Conservation (phyloP, 2,113 vertebrate genomes). For the Egretta garzetta region DNA sequence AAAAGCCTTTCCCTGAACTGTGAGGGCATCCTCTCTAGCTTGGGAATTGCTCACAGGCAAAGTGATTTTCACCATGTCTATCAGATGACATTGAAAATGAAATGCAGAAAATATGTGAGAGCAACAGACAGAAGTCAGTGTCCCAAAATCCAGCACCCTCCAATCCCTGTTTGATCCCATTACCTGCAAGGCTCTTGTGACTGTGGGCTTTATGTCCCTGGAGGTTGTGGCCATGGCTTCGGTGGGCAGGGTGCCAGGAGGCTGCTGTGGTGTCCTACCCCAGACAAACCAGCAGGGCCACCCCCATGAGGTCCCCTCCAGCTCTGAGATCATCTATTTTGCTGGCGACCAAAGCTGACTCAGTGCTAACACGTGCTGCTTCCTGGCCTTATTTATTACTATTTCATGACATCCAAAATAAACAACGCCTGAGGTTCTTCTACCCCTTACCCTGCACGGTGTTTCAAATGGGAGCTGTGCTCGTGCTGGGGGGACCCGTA, state of each 20-base stretch:
- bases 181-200: background rate
- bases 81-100: background rate
- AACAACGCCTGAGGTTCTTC: background rate
- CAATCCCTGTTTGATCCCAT: accelerated
- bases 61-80: accelerated
- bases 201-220: background rate
- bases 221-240: background rate
- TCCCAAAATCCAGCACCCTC: background rate
- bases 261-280: background rate
- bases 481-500: background rate
- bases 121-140: background rate
- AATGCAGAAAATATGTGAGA: background rate
- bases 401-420: background rate
- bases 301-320: background rate
- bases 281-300: accelerated
- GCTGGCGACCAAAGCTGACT: background rate
- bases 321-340: background rate
- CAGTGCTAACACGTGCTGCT: background rate
- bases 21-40: background rate
- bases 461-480: background rate
- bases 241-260: background rate
- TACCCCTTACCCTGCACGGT: background rate
- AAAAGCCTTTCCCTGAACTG: background rate
- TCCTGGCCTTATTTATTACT: background rate
- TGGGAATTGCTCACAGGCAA: background rate